Evolutionary conservation across 2,113 vertebrate genomes (phyloP).

Genomic region (Sminthopsis crassicaudata): DNA sequence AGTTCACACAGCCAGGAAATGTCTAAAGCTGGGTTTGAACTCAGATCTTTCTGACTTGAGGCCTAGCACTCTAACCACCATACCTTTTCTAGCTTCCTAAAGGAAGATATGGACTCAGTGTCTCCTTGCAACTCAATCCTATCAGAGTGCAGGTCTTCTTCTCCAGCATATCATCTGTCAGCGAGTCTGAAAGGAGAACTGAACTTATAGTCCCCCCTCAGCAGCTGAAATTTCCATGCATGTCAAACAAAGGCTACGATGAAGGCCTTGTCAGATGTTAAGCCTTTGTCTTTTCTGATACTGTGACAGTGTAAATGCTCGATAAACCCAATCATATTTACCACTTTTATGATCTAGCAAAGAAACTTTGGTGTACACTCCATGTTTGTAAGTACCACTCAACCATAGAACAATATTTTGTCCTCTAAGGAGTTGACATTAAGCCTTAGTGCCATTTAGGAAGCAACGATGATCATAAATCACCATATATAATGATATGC

Average conservation of each 20-base stretch:
- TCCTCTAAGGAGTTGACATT: neutral
- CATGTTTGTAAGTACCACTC: neutral
- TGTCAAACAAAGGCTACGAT: neutral
- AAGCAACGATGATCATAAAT: neutral
- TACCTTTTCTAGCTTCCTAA: neutral
- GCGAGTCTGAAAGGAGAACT: neutral
- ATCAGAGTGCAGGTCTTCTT: neutral
- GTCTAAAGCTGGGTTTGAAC: neutral
- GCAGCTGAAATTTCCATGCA: neutral
- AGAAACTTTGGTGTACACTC: neutral
- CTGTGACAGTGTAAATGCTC: neutral
- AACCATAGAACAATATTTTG: neutral
- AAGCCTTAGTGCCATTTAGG: neutral
- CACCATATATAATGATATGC: neutral
- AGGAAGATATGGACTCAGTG: neutral
- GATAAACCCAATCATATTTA: neutral
- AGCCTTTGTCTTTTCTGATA: neutral
- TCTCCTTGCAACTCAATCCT: neutral
- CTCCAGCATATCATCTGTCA: neutral
- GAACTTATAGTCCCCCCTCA: neutral
- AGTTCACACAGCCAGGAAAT: neutral
- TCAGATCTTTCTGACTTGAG: neutral
- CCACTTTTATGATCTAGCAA: neutral
- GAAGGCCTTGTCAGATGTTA: neutral
- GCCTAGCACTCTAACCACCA: neutral